These are phyloP conservation scores for Dysidea cf. avara DNA, from an alignment of 37 sponge, comb jelly and placozoan species.

Conservation along the genomic window DNA sequence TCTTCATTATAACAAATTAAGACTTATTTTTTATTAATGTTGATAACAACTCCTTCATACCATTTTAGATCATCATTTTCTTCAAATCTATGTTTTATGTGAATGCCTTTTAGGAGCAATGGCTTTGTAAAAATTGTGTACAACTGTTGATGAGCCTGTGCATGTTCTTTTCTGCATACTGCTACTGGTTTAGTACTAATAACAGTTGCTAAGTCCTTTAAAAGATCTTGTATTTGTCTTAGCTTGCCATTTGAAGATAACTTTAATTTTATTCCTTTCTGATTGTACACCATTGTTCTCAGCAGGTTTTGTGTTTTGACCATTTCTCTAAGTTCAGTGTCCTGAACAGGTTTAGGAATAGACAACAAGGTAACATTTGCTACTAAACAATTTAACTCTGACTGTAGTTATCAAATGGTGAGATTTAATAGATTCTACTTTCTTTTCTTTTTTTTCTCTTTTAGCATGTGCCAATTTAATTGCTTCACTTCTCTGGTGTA, in stretches of 20 bases:
- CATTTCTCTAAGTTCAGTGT: slow-evolving; percentile 6
- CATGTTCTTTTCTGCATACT: too few relatives aligned
- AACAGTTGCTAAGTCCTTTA: too few relatives aligned
- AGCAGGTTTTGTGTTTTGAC: slow-evolving; percentile 8
- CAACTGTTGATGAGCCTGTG: background rate
- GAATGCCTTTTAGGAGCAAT: slow-evolving; percentile 5
- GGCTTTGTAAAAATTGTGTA: slow-evolving; percentile 13
- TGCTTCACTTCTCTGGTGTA: too few relatives aligned
- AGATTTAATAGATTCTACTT: background rate
- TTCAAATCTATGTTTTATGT: slow-evolving; percentile 7
- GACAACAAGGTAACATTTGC: slow-evolving; percentile 10
- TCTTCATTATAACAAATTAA: slow-evolving; percentile 1
- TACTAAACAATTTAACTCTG: slow-evolving; percentile 9
- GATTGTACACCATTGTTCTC: background rate
- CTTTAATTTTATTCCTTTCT: background rate
- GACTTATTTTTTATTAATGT: background rate
- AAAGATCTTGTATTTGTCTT: too few relatives aligned
- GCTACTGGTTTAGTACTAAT: too few relatives aligned
- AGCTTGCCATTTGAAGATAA: too few relatives aligned
- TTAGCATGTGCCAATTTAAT: too few relatives aligned
- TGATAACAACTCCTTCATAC: background rate
- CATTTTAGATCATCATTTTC: slow-evolving; percentile 13
- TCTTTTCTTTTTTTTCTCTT: too few relatives aligned
- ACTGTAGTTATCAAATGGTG: slow-evolving; percentile 1
- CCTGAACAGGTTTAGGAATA: slow-evolving; percentile 4